Evolutionary conservation across 2,797 vertebrate species (phyloP).

Genomic region (Galaxias olidus): DNA sequence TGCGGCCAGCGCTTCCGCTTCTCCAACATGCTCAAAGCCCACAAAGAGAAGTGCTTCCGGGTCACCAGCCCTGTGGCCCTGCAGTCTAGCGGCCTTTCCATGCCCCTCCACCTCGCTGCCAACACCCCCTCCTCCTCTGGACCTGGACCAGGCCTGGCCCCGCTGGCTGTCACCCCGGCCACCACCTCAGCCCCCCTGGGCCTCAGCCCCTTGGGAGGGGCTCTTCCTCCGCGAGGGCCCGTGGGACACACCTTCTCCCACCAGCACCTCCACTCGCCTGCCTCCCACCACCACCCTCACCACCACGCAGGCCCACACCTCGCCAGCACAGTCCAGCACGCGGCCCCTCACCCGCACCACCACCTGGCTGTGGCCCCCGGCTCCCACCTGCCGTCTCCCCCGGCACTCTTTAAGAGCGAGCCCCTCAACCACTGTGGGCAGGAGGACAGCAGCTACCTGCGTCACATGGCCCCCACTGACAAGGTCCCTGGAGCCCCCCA

Average conservation of each 20-base stretch:
- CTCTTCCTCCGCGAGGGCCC: constrained; percentile 74
- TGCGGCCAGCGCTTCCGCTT: constrained; percentile 97
- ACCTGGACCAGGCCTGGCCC: constrained; percentile 60
- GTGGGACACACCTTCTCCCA: constrained; percentile 87
- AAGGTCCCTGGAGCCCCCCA: constrained; percentile 81
- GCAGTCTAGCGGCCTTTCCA: constrained; percentile 75
- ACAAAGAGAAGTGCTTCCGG: constrained; percentile 96
- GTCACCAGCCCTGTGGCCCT: constrained; percentile 91
- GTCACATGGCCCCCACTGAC: constrained; percentile 84
- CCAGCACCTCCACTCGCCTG: constrained; percentile 84
- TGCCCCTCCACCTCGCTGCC: constrained; percentile 75
- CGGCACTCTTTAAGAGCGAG: constrained; percentile 96
- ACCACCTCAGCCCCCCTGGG: constrained; percentile 76
- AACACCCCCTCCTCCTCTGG: constrained; percentile 71
- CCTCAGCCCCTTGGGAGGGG: constrained; percentile 72
- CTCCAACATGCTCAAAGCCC: constrained; percentile 98
- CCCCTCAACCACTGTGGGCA: constrained; percentile 92
- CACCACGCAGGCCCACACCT: constrained; percentile 73
- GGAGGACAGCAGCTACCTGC: constrained; percentile 86
- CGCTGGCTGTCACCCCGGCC: constrained; percentile 52
- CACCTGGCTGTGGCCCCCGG: constrained; percentile 85
- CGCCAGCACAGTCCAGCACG: constrained; percentile 73
- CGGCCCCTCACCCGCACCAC: constrained; percentile 75
- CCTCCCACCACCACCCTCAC: constrained; percentile 85
- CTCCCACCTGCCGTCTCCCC: constrained; percentile 89